Conservation (phyloP, 2,888 invertebrate species). For the Mesorhabditis sp. region DNA sequence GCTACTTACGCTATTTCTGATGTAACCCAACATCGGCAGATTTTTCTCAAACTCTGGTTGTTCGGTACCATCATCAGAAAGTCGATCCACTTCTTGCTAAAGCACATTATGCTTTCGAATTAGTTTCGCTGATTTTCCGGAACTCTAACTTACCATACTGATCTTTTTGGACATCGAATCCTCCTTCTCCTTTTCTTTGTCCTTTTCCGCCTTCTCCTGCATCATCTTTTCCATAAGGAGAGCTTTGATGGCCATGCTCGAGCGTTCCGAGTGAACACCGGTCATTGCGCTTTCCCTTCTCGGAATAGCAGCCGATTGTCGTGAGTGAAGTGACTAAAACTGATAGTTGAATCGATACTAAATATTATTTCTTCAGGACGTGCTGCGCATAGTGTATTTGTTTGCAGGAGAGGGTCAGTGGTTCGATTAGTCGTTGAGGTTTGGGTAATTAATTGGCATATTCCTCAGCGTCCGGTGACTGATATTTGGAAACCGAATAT, state of each 20-base stretch:
- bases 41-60: slow-evolving; percentile 28
- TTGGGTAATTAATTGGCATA: too few relatives aligned
- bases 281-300: slow-evolving; percentile 55
- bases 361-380: background rate
- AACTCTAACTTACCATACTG: slow-evolving; percentile 20
- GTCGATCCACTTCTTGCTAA: slow-evolving; percentile 23
- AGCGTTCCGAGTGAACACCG: slow-evolving; percentile 46
- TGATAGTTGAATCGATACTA: background rate
- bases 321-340: slow-evolving; percentile 40
- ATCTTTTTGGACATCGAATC: slow-evolving; percentile 42
- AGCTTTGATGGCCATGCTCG: slow-evolving; percentile 49
- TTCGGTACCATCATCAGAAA: slow-evolving; percentile 41
- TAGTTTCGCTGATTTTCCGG: background rate
- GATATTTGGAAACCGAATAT: too few relatives aligned
- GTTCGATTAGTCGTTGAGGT: too few relatives aligned
- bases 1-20: slow-evolving; percentile 17
- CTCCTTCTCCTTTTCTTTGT: slow-evolving; percentile 52
- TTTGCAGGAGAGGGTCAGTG: too few relatives aligned
- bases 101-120: background rate
- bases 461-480: too few relatives aligned
- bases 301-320: slow-evolving; percentile 41
- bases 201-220: slow-evolving; percentile 38
- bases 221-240: slow-evolving; percentile 56
- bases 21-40: slow-evolving; percentile 30
- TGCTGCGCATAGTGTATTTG: background rate